A percentile compares a stretch with the other conserved stretches of the same genome.
Conservation (phyloP, 2,797 vertebrate species). For the Anguilla megastoma region DNA sequence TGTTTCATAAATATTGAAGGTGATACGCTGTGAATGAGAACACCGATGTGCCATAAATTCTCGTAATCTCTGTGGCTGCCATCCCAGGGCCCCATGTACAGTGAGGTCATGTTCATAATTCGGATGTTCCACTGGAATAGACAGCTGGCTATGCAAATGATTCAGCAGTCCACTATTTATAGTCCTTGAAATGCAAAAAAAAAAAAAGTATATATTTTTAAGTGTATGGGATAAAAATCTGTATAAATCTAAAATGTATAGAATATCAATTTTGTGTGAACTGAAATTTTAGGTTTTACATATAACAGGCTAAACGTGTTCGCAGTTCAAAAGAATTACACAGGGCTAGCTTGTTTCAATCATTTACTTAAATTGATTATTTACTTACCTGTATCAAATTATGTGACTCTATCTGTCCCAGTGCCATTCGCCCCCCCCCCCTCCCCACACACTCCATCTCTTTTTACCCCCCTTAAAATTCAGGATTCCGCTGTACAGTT, state of each 20-base stretch:
- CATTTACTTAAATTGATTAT: background rate
- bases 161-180: background rate
- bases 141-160: background rate
- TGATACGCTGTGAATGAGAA: background rate
- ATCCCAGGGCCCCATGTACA: constrained; percentile 12
- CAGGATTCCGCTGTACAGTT: too few relatives aligned
- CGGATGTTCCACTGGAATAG: background rate
- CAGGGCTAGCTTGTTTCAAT: too few relatives aligned
- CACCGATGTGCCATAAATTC: background rate
- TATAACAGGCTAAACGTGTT: background rate
- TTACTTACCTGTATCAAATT: background rate
- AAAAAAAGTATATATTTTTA: background rate
- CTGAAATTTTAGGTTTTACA: background rate
- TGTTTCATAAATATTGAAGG: background rate
- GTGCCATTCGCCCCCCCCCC: too few relatives aligned
- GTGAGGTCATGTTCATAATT: background rate
- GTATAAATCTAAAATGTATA: background rate
- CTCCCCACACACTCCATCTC: too few relatives aligned
- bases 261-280: background rate
- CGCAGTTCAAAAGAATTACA: too few relatives aligned
- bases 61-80: background rate
- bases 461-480: too few relatives aligned
- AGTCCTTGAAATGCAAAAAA: background rate
- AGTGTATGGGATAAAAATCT: background rate
- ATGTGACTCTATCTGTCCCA: background rate